Evolutionary conservation across 2,797 vertebrate species (phyloP).

Genomic region (Siniperca undulata): DNA sequence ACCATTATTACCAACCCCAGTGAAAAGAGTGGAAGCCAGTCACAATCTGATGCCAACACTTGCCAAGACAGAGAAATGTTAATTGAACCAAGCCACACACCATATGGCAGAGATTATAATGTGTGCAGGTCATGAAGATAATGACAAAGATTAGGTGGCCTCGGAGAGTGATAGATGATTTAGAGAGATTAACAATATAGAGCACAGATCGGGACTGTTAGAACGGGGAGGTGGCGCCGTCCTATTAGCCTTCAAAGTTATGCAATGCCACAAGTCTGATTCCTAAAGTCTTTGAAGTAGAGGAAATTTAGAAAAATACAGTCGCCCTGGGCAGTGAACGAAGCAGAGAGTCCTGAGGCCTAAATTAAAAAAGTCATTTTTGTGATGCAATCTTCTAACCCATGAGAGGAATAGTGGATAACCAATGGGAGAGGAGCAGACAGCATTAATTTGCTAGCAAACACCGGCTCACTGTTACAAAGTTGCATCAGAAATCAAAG

Average conservation of each 20-base stretch:
- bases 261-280: constrained; percentile 48
- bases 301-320: constrained; percentile 47
- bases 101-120: constrained; percentile 87
- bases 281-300: constrained; percentile 49
- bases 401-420: constrained; percentile 43
- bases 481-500: constrained; percentile 76
- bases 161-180: constrained; percentile 77
- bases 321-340: constrained; percentile 19
- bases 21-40: constrained; percentile 69
- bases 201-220: constrained; percentile 63
- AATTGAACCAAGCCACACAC: constrained; percentile 78
- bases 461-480: constrained; percentile 52
- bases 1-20: constrained; percentile 85
- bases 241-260: constrained; percentile 67
- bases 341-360: constrained; percentile 45
- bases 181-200: constrained; percentile 78
- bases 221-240: constrained; percentile 25
- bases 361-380: constrained; percentile 62
- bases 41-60: constrained; percentile 67
- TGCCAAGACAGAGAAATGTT: constrained; percentile 74
- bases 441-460: constrained; percentile 53
- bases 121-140: constrained; percentile 76
- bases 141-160: constrained; percentile 80
- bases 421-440: constrained; percentile 43
- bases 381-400: constrained; percentile 70